These are phyloP conservation scores for Poicephalus gulielmi DNA, from an alignment of 2,113 vertebrate species.

Conservation along the genomic window DNA sequence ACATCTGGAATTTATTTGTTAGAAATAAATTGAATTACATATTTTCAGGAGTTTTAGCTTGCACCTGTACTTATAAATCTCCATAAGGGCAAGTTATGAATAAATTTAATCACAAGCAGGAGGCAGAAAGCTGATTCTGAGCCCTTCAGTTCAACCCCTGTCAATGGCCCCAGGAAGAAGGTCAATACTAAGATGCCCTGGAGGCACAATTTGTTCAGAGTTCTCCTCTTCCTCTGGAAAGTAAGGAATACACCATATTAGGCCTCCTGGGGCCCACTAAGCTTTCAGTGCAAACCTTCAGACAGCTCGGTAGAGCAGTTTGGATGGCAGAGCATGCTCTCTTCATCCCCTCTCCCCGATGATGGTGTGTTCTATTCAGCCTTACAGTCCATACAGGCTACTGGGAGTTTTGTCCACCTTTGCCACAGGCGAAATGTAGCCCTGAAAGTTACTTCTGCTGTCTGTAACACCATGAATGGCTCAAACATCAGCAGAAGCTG, in stretches of 20 bases:
- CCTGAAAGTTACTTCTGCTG: not conserved
- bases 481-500: not conserved
- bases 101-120: not conserved
- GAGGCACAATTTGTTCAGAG: not conserved
- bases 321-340: not conserved
- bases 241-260: not conserved
- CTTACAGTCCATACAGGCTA: not conserved
- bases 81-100: not conserved
- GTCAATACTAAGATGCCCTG: not conserved
- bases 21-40: constrained; percentile 10
- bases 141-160: not conserved
- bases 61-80: constrained; percentile 37
- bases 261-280: not conserved
- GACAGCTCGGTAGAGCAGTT: not conserved
- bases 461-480: not conserved
- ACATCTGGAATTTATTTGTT: constrained; percentile 50
- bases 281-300: not conserved
- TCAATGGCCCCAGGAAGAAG: not conserved
- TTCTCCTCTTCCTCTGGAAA: not conserved
- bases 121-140: constrained; percentile 5
- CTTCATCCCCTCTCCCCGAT: rapidly evolving
- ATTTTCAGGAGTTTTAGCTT: constrained; percentile 16
- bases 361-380: not conserved
- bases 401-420: not conserved
- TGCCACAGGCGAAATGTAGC: rapidly evolving